These are phyloP conservation scores for Pampusana beccarii DNA, from an alignment of 2,113 vertebrate species.

Conservation along the genomic window DNA sequence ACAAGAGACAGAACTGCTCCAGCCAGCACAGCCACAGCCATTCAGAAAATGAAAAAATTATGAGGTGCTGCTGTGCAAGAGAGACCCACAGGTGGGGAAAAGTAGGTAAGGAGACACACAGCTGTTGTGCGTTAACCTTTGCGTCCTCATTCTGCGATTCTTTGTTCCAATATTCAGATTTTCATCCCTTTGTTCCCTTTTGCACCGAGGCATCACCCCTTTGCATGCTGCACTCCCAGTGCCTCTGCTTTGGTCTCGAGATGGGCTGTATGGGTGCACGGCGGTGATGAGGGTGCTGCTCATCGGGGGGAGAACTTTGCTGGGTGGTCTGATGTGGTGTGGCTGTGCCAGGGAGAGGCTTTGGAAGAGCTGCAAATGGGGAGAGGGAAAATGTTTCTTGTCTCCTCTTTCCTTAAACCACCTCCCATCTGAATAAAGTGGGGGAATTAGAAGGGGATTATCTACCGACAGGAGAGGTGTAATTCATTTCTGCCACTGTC, in stretches of 20 bases:
- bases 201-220: rapidly evolving
- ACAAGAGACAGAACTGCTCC: neutral
- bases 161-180: neutral
- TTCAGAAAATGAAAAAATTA: neutral
- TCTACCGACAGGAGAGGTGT: conserved; percentile 48
- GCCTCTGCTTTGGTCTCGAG: neutral
- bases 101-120: neutral
- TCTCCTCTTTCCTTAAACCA: neutral
- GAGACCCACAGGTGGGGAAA: neutral
- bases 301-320: rapidly evolving
- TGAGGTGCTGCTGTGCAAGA: neutral
- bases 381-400: neutral
- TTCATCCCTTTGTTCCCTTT: neutral
- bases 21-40: neutral
- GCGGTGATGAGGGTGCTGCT: neutral
- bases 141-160: rapidly evolving
- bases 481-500: conserved; percentile 64
- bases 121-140: neutral
- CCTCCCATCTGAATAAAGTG: conserved; percentile 45
- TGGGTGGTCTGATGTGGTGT: neutral
- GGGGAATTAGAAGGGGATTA: conserved; percentile 56
- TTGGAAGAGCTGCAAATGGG: neutral
- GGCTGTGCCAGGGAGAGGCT: neutral
- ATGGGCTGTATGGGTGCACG: rapidly evolving
- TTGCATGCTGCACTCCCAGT: neutral